A percentile compares a stretch with the other conserved stretches of the same genome.
Evolutionary conservation across 2,797 vertebrate genomes (phyloP).

Genomic region (Cichlasoma orientale): DNA sequence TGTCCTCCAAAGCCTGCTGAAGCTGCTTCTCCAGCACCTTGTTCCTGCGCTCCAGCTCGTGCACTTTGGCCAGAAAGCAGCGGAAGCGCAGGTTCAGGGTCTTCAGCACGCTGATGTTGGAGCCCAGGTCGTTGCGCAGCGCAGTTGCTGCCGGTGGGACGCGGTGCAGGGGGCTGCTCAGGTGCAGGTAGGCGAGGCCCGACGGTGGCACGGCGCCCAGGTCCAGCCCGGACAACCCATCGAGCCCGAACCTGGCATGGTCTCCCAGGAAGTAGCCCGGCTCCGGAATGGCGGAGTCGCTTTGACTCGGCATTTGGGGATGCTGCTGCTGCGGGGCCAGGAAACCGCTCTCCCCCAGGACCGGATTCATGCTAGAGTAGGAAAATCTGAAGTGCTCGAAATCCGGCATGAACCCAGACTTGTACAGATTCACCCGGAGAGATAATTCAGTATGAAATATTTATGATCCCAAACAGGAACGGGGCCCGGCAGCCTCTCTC

Average conservation of each 20-base stretch:
- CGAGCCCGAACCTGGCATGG: conserved; percentile 56
- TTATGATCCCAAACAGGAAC: not conserved
- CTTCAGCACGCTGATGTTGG: conserved; percentile 93
- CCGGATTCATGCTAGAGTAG: conserved; percentile 86
- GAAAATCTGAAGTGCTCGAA: conserved; percentile 82
- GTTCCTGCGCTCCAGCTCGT: conserved; percentile 91
- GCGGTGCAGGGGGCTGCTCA: conserved; percentile 59
- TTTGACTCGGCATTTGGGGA: conserved; percentile 61
- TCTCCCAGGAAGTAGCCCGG: conserved; percentile 71
- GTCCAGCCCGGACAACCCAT: conserved; percentile 65
- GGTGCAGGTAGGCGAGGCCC: conserved; percentile 68
- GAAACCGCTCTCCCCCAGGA: conserved; percentile 86
- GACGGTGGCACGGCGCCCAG: conserved; percentile 69
- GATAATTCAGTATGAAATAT: conserved; percentile 18
- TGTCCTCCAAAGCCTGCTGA: conserved; percentile 84
- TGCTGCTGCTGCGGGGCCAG: conserved; percentile 69
- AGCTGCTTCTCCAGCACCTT: conserved; percentile 91
- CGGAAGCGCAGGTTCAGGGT: conserved; percentile 92
- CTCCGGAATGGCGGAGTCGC: conserved; percentile 66
- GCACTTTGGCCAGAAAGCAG: conserved; percentile 92
- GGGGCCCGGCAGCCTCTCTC: not conserved
- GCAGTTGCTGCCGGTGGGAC: conserved; percentile 82
- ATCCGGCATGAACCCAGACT: conserved; percentile 81
- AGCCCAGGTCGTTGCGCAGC: conserved; percentile 91
- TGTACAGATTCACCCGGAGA: conserved; percentile 23